Evolutionary conservation across 2,888 invertebrate species (phyloP).

Genomic region (Lymantria dispar): DNA sequence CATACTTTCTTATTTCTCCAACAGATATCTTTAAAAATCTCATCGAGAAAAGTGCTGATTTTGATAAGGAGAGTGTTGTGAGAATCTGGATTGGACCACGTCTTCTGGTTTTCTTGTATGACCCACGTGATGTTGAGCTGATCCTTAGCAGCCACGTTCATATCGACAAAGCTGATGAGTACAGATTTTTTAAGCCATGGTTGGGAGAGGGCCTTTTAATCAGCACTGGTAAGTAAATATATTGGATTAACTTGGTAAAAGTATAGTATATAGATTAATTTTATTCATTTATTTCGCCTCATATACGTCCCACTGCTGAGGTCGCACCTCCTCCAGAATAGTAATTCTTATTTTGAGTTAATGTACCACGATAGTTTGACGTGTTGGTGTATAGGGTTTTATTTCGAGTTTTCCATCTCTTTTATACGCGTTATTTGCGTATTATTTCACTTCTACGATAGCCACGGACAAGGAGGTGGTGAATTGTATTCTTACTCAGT

Average conservation of each 20-base stretch:
- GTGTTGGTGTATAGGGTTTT: too few relatives aligned
- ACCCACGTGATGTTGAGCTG: slow-evolving; percentile 90
- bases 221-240: slow-evolving; percentile 84
- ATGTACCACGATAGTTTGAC: too few relatives aligned
- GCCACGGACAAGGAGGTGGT: too few relatives aligned
- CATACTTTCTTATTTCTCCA: slow-evolving; percentile 3
- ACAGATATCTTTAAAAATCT: slow-evolving; percentile 87
- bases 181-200: slow-evolving; percentile 92
- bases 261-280: too few relatives aligned
- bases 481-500: too few relatives aligned
- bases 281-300: too few relatives aligned
- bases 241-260: background rate
- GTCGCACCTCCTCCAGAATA: too few relatives aligned
- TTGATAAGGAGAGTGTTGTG: slow-evolving; percentile 77
- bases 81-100: slow-evolving; percentile 91
- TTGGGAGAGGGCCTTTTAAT: slow-evolving; percentile 91
- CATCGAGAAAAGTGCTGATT: slow-evolving; percentile 78
- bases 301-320: too few relatives aligned
- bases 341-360: too few relatives aligned
- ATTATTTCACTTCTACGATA: too few relatives aligned
- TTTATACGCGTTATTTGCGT: too few relatives aligned
- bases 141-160: slow-evolving; percentile 90
- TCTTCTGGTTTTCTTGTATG: slow-evolving; percentile 87
- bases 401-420: too few relatives aligned
- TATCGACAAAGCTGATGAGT: slow-evolving; percentile 91